These are phyloP conservation scores for Callaeas wilsoni DNA, from an alignment of 2,113 vertebrate genomes.

Conservation along the genomic window DNA sequence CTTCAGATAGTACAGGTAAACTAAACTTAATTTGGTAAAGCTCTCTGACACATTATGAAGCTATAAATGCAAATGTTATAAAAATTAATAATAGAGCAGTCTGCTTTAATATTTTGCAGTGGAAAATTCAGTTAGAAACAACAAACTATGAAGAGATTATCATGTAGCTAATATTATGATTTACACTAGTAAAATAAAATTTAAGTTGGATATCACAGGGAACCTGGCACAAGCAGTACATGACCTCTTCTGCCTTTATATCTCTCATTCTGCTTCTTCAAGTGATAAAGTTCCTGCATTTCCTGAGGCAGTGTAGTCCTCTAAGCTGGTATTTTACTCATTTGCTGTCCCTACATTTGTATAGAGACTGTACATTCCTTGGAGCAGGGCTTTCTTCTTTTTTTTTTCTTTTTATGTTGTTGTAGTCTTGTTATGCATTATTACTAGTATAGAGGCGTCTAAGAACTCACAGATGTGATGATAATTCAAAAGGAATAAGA, in stretches of 20 bases:
- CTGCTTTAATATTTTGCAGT: neutral
- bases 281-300: neutral
- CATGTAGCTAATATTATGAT: neutral
- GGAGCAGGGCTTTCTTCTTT: neutral
- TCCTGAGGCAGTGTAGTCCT: neutral
- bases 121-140: neutral
- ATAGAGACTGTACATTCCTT: neutral
- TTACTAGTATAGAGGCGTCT: neutral
- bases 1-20: neutral
- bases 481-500: neutral
- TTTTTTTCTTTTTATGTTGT: neutral
- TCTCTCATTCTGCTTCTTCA: neutral
- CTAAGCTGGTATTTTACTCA: neutral
- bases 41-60: neutral
- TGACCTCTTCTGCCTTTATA: neutral
- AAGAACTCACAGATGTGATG: neutral
- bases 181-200: neutral
- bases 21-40: neutral
- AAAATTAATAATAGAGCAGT: neutral
- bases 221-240: fast-evolving
- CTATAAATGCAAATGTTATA: neutral
- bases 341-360: neutral
- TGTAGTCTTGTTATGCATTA: neutral
- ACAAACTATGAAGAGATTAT: neutral
- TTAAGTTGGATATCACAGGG: neutral